Evolutionary conservation across 2,797 vertebrate genomes (phyloP), one percentile per base, ranked within the genome.

Genomic region (Antennarius maculatus): DNA sequence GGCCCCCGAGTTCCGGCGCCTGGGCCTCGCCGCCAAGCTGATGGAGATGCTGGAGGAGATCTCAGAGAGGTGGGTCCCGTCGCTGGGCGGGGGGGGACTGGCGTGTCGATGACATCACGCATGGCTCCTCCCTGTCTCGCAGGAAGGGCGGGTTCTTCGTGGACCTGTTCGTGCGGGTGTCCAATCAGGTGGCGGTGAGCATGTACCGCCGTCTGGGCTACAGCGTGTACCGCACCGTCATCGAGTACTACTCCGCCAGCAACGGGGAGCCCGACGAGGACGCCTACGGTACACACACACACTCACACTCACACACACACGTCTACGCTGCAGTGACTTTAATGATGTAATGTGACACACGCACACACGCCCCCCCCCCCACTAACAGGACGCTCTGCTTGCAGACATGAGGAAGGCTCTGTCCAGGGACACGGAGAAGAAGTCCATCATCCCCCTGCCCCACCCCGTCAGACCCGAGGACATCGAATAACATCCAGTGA

Each of bases 81-180:
- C 14, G n/a, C 6, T 8, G 7, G 31, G 31, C 2, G 31, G 31
- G 5, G 3, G 31, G 31, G 31, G 31, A 23, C 23, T 2, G 23
- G 23, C 2, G 23, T 23, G 23, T 2, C 23, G 23, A 23, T 23
- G 23, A 23, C 23, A 23, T 23, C 23, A 23, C 23, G 23, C 23
- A 1, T 23, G 23, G 31, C 31, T 34, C 7, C 31, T 3, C 7
- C 31, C 7, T 8, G 10, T 49, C 5, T 11, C 61, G 41, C 8
- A 98, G 96, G 89, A 99, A 99, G 82, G 97, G 97, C 11, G 97
- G 96, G 4, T 98, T 97, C 93, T 99, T 98, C 16, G 95, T 98
- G 1, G 95, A 98, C 71, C 95, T 98, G 27, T 99, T 99, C 17
- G 96, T 99, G 47, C 94, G 97, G 49, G 97, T 99, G 1, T 99